Evolutionary conservation across 2,113 vertebrate species (phyloP).

Genomic region (Amblyopsis rosae): DNA sequence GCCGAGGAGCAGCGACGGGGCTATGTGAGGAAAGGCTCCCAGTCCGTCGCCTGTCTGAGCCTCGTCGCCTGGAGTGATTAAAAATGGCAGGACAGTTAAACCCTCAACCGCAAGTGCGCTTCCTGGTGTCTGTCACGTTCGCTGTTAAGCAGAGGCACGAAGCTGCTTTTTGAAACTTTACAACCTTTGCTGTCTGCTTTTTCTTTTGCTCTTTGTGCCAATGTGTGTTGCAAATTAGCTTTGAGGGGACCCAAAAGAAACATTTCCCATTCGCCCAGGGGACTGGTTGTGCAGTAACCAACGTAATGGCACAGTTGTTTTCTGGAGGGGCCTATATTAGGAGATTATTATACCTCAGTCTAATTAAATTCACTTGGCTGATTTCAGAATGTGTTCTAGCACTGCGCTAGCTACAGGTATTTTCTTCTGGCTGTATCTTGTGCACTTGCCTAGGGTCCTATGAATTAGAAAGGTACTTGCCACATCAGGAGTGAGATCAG

Average conservation of each 20-base stretch:
- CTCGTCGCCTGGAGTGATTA: conserved; percentile 36
- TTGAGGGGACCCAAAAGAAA: conserved; percentile 13
- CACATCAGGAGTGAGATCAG: conserved; percentile 40
- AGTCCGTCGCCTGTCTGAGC: conserved; percentile 39
- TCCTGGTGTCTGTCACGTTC: conserved; percentile 37
- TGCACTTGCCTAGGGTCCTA: conserved; percentile 26
- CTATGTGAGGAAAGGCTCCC: conserved; percentile 15
- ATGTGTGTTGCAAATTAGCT: conserved; percentile 19
- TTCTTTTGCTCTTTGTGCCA: background rate
- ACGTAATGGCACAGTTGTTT: conserved; percentile 18
- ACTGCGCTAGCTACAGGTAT: conserved; percentile 1
- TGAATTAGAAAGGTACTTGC: conserved; percentile 41
- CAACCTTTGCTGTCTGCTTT: conserved; percentile 2
- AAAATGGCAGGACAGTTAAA: conserved; percentile 55
- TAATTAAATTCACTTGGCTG: conserved; percentile 11
- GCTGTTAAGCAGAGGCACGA: conserved; percentile 25
- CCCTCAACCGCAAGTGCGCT: conserved; percentile 30
- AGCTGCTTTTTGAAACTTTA: conserved; percentile 6
- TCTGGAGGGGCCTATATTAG: conserved; percentile 9
- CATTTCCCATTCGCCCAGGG: background rate
- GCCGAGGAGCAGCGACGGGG: conserved; percentile 26
- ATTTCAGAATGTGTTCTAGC: background rate
- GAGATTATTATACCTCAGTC: conserved; percentile 18
- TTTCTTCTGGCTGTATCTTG: background rate
- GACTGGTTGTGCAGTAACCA: conserved; percentile 2